Percentiles rank a stretch among this genome's conserved stretches.
phyloP scores from a whole-genome alignment of 2,797 vertebrate genomes.

The Etheostoma perlongum region DNA sequence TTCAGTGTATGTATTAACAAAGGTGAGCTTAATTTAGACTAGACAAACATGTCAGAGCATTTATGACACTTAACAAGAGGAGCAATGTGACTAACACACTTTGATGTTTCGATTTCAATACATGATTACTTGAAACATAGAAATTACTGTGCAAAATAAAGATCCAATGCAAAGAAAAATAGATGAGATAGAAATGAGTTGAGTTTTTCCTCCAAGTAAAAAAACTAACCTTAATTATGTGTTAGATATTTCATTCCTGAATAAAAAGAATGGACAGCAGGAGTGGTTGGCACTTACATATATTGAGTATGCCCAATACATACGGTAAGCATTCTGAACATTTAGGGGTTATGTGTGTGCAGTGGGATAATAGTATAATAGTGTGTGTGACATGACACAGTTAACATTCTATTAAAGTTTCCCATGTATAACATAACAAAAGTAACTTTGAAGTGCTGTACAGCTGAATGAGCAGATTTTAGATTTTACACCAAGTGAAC shows the following conservation, averaged over 20 bases:
- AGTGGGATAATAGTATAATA: constrained; percentile 13
- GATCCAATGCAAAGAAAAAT: constrained; percentile 17
- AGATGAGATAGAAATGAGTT: constrained; percentile 1
- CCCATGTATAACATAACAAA: constrained; percentile 54
- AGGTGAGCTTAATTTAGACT: constrained; percentile 32
- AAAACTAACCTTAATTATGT: not conserved
- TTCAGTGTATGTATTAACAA: constrained; percentile 49
- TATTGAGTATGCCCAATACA: not conserved
- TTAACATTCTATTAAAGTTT: constrained; percentile 67
- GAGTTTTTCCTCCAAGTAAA: not conserved
- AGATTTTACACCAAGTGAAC: constrained; percentile 62
- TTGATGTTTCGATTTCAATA: constrained; percentile 4
- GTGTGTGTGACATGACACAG: constrained; percentile 43
- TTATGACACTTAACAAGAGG: constrained; percentile 25
- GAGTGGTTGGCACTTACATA: constrained; percentile 1
- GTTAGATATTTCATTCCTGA: constrained; percentile 13
- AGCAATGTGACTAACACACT: constrained; percentile 14
- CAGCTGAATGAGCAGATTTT: constrained; percentile 76
- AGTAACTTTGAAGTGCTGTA: constrained; percentile 55
- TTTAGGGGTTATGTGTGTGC: constrained; percentile 5
- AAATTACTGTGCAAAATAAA: constrained; percentile 39
- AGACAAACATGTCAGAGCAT: constrained; percentile 44
- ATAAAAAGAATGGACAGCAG: constrained; percentile 21
- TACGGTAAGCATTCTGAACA: constrained; percentile 12
- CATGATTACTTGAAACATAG: constrained; percentile 37